Conservation (phyloP, 2,113 vertebrate species). For the Nibea coibor region DNA sequence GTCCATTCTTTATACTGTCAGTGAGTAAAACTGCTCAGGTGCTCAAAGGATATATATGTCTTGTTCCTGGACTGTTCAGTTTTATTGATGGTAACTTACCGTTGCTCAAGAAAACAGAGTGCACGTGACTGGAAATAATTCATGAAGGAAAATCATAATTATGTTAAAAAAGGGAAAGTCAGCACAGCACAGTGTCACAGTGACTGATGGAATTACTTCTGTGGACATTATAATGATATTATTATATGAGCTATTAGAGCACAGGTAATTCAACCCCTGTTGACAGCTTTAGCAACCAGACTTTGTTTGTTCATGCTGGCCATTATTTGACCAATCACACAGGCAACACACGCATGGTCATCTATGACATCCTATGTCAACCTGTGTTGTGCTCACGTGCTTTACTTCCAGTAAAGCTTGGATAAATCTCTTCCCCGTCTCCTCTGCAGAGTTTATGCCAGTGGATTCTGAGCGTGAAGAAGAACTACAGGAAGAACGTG, state of each 20-base stretch:
- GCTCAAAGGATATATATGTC: not conserved
- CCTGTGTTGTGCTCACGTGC: not conserved
- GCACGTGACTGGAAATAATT: too few relatives aligned
- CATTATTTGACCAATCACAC: not conserved
- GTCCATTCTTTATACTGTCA: too few relatives aligned
- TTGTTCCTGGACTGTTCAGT: not conserved
- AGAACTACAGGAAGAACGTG: conserved; percentile 97
- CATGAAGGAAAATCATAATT: too few relatives aligned
- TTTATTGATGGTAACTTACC: too few relatives aligned
- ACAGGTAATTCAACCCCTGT: not conserved
- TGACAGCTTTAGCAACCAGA: not conserved
- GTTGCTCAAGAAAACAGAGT: too few relatives aligned
- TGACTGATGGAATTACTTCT: not conserved
- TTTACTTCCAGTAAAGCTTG: not conserved
- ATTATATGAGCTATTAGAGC: not conserved
- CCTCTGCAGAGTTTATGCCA: conserved; percentile 91
- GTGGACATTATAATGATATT: not conserved
- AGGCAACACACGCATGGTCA: not conserved
- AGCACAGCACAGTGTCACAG: too few relatives aligned
- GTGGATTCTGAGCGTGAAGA: conserved; percentile 98
- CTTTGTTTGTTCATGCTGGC: not conserved
- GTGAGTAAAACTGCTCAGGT: not conserved
- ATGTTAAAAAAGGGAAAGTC: too few relatives aligned
- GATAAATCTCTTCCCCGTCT: conserved; percentile 14
- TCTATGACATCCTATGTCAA: too few relatives aligned